phyloP scores from a whole-genome alignment of 1,140 invertebrate species.

The Drosophila melanica region DNA sequence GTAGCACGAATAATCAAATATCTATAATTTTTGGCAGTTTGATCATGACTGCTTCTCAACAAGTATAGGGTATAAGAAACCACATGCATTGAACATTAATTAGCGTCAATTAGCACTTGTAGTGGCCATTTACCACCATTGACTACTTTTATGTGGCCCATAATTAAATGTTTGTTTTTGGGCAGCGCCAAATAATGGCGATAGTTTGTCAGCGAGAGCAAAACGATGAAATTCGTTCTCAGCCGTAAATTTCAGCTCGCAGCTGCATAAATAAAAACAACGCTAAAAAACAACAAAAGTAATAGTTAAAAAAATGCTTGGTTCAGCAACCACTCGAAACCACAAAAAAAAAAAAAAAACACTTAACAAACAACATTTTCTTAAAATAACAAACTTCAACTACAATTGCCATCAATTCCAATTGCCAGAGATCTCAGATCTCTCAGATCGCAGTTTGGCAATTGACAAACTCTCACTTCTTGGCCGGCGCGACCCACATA shows the following conservation, averaged over 20 bases:
- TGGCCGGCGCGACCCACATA: slow-evolving; percentile 61
- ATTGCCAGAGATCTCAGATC: slow-evolving; percentile 55
- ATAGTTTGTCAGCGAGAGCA: slow-evolving; percentile 27
- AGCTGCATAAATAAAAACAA: slow-evolving; percentile 63
- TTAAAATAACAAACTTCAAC: slow-evolving; percentile 67
- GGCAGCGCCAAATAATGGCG: slow-evolving; percentile 28
- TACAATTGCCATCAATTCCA: slow-evolving; percentile 62
- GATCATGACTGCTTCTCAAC: too few relatives aligned
- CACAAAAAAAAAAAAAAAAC: slow-evolving; percentile 28
- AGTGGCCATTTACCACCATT: slow-evolving; percentile 53
- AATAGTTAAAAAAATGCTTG: slow-evolving; percentile 31
- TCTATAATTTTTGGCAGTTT: too few relatives aligned
- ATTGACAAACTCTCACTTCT: slow-evolving; percentile 57
- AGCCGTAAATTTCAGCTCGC: slow-evolving; percentile 41
- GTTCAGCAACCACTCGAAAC: slow-evolving; percentile 49
- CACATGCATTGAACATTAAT: slow-evolving; percentile 7
- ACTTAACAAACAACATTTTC: slow-evolving; percentile 49
- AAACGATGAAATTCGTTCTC: slow-evolving; percentile 24
- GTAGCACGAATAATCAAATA: too few relatives aligned
- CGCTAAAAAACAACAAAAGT: slow-evolving; percentile 27
- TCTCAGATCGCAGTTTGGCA: slow-evolving; percentile 18
- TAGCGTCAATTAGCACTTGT: slow-evolving; percentile 36
- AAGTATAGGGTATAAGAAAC: background rate
- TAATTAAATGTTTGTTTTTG: slow-evolving; percentile 48
- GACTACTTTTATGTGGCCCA: slow-evolving; percentile 33